Percentiles rank a stretch among this genome's conserved stretches.
Conservation (phyloP, 2,113 vertebrate species). For the Uria lomvia region DNA sequence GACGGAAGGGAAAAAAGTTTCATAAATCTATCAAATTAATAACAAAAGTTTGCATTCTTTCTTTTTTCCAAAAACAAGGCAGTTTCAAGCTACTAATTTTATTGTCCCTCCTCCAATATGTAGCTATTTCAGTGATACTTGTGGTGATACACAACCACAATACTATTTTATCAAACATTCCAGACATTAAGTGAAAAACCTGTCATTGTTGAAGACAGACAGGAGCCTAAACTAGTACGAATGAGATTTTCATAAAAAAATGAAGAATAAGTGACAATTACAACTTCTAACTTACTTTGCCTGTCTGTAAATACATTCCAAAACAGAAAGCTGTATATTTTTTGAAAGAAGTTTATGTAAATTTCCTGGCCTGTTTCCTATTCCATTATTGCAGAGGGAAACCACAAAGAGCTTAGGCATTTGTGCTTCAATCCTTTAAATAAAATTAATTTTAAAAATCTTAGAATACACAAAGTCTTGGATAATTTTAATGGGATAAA, state of each 20-base stretch:
- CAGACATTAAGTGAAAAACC: neutral
- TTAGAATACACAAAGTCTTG: neutral
- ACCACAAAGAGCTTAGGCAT: neutral
- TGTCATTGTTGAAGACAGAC: neutral
- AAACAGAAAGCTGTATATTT: neutral
- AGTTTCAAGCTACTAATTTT: neutral
- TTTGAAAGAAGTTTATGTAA: neutral
- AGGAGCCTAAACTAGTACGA: neutral
- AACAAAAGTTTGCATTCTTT: neutral
- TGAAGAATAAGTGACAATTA: neutral
- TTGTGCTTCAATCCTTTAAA: neutral
- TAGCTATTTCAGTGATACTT: neutral
- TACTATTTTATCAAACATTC: neutral
- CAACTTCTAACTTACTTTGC: neutral
- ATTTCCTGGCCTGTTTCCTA: neutral
- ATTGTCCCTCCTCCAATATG: neutral
- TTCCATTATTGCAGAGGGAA: neutral
- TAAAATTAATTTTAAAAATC: neutral
- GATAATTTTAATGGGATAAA: neutral
- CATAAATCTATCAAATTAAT: neutral
- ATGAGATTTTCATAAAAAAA: neutral
- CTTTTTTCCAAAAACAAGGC: neutral
- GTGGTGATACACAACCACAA: neutral
- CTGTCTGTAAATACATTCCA: neutral
- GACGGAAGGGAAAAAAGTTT: rapidly evolving